A percentile compares a stretch with the other conserved stretches of the same genome.
These are phyloP conservation scores for Oreohelix idahoensis DNA, from an alignment of 1,140 invertebrate genomes.

Conservation along the genomic window DNA sequence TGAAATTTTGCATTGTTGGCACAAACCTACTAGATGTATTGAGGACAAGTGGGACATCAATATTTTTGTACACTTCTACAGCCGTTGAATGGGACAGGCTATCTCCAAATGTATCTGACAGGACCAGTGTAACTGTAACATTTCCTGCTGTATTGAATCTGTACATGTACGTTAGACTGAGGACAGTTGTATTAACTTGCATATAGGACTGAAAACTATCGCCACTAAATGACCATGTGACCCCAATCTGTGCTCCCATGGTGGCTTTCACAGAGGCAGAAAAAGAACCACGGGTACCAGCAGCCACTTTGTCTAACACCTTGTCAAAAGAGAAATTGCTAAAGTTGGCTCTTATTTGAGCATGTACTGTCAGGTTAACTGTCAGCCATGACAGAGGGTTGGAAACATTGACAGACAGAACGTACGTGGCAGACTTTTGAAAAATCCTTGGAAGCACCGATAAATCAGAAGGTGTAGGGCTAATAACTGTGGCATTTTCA, in stretches of 20 bases:
- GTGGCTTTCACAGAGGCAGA: not conserved
- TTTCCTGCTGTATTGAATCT: conserved; percentile 35
- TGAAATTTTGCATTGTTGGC: not conserved
- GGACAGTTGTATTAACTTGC: not conserved
- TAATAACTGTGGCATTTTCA: not conserved
- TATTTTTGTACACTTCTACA: conserved; percentile 28
- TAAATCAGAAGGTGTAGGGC: not conserved
- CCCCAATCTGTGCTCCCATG: conserved; percentile 36
- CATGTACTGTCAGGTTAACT: conserved; percentile 28
- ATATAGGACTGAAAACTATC: not conserved
- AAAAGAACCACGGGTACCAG: not conserved
- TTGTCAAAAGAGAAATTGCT: not conserved
- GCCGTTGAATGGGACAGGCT: not conserved
- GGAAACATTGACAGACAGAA: conserved; percentile 34
- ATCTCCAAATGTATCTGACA: conserved; percentile 37
- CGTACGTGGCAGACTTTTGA: conserved; percentile 11
- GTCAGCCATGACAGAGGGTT: conserved; percentile 34
- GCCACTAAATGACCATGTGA: conserved; percentile 46
- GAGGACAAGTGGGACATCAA: not conserved
- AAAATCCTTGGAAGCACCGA: conserved; percentile 21
- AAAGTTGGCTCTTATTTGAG: conserved; percentile 34
- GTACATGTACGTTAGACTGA: not conserved
- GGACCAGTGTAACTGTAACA: conserved; percentile 30
- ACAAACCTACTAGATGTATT: not conserved
- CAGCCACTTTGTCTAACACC: not conserved